Percentiles rank a stretch among this genome's conserved stretches.
Conservation (phyloP, 2,888 invertebrate genomes). For the Leucoptera coffeella region DNA sequence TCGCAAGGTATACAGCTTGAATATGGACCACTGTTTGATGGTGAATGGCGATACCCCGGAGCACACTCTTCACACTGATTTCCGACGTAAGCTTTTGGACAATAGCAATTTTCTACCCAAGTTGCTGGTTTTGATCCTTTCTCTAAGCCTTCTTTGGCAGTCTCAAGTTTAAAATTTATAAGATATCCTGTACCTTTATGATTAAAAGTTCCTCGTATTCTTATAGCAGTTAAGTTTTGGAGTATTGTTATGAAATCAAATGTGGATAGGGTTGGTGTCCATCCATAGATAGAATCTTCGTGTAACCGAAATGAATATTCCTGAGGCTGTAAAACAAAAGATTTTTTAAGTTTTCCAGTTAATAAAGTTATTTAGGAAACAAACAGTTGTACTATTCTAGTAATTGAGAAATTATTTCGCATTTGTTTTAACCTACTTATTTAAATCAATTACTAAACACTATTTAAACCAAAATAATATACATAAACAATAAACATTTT, state of each 20-base stretch:
- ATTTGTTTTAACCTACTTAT: too few relatives aligned
- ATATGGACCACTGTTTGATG: constrained; percentile 87
- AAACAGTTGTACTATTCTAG: too few relatives aligned
- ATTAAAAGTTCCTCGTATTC: constrained; percentile 88
- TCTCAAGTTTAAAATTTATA: constrained; percentile 83
- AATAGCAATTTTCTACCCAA: constrained; percentile 94
- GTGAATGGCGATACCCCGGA: constrained; percentile 89
- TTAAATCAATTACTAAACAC: too few relatives aligned
- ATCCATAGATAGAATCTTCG: constrained; percentile 86
- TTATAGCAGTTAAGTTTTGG: constrained; percentile 89
- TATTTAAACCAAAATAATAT: too few relatives aligned
- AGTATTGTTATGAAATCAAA: constrained; percentile 88
- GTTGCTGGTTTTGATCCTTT: constrained; percentile 62
- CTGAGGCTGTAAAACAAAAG: constrained; percentile 48
- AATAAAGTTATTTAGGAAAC: too few relatives aligned
- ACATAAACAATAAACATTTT: too few relatives aligned
- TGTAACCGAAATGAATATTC: constrained; percentile 82
- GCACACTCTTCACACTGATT: constrained; percentile 98
- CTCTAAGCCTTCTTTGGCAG: constrained; percentile 78
- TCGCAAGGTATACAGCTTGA: constrained; percentile 93
- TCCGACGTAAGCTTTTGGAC: constrained; percentile 81
- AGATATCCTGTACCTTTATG: constrained; percentile 79
- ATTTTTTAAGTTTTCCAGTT: too few relatives aligned
- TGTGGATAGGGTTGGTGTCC: constrained; percentile 86
- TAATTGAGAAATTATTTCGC: too few relatives aligned